A percentile compares a stretch with the other conserved stretches of the same genome.
phyloP scores from a whole-genome alignment of 2,888 invertebrate genomes.

The Cylloceria caligata region DNA sequence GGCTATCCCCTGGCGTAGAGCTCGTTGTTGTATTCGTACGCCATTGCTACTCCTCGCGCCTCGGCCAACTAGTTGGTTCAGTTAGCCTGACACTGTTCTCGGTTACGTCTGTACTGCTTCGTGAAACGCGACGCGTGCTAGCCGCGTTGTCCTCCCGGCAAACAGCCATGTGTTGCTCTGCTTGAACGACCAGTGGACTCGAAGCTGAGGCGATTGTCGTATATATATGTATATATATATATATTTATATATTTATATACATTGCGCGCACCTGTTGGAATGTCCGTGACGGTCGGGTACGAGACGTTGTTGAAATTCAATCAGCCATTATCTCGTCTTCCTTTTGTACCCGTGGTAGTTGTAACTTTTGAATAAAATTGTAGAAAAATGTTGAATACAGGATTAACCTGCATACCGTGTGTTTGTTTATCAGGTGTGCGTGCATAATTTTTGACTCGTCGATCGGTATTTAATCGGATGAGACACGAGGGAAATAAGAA shows the following conservation, averaged over 20 bases:
- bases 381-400: neutral
- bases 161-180: conserved; percentile 8
- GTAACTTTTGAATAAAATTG: neutral
- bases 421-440: conserved; percentile 1
- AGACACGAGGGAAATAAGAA: conserved; percentile 4
- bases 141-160: conserved; percentile 24
- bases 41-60: conserved; percentile 31
- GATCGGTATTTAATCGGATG: conserved; percentile 16
- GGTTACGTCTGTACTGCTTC: conserved; percentile 58
- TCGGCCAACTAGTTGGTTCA: conserved; percentile 58
- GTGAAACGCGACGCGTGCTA: conserved; percentile 50
- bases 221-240: neutral
- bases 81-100: conserved; percentile 64
- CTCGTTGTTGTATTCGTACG: neutral
- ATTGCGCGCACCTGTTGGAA: conserved; percentile 59
- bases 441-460: neutral
- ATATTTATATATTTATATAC: neutral
- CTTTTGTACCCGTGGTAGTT: neutral
- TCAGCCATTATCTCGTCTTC: conserved; percentile 53
- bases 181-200: conserved; percentile 9
- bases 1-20: neutral
- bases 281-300: conserved; percentile 37
- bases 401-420: neutral
- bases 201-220: neutral
- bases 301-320: conserved; percentile 60